Base-by-base conservation (phyloP, 2,797 vertebrate genomes). In the Gephyroberyx darwinii region DNA sequence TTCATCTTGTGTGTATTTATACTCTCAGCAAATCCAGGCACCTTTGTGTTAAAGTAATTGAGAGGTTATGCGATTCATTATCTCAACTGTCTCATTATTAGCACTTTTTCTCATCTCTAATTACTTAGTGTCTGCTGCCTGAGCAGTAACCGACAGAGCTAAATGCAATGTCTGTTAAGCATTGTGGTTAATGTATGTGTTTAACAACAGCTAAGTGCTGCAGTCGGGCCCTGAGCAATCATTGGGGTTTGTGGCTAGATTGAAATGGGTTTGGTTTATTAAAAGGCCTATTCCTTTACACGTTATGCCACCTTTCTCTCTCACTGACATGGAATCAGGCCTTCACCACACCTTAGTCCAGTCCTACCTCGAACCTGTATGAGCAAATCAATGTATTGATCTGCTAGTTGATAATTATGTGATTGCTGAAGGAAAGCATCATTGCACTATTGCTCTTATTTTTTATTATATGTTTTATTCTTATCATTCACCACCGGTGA, bases 331-430 rank as follows among this genome's bases (percentile, higher is more conserved):
- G 52, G 45, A 64, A 45, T 59, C 0, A 0, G 3, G 20, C 5
- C 30, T 35, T 16, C 51, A 74, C 60, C 26, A 26, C 26, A 26
- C 26, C 22, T 26, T 26, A 26, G 22, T 26, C 13, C 13, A 41
- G 50, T 60, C 14, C 69, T 31, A 16, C 62, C 41, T 53, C 57
- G 14, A 20, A 33, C 43, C 65, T 26, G 26, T 3, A 26, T 26
- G 26, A 26, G 4, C 8, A 52, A 82, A 86, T 85, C 72, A 59
- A 70, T 80, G 78, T 53, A 80, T 83, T 75, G 63, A 82, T 75
- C 53, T 73, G 19, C n/a, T 4, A 17, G 41, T 45, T 83, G 63
- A 73, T 61, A 74, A 81, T 72, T 72, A n/a, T n/a, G n/a, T n/a
- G n/a, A 26, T 26, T 26, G 26, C 26, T 26, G 26, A 26, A 26